A percentile compares a stretch with the other conserved stretches of the same genome.
phyloP scores from a whole-genome alignment of 2,113 vertebrate species.

The Sceloporus undulatus region DNA sequence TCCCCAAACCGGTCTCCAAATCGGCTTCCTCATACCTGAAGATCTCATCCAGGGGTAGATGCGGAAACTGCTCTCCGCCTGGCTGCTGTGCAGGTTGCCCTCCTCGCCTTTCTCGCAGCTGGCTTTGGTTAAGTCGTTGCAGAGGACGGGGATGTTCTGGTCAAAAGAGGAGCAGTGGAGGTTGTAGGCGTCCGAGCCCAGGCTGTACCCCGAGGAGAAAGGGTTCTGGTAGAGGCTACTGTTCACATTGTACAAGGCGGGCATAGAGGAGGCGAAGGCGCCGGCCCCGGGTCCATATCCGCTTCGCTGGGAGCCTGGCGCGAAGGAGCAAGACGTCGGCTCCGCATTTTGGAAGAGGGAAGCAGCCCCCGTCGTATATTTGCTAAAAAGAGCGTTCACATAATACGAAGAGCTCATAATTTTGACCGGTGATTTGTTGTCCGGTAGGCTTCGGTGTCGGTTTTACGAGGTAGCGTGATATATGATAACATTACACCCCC shows the following conservation, averaged over 20 bases:
- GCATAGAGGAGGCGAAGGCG: conserved; percentile 84
- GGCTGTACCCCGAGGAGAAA: conserved; percentile 85
- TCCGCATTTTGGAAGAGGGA: conserved; percentile 90
- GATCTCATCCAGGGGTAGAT: conserved; percentile 94
- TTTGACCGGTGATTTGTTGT: conserved; percentile 96
- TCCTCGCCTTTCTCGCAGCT: conserved; percentile 88
- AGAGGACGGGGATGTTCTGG: conserved; percentile 89
- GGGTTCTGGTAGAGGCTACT: conserved; percentile 85
- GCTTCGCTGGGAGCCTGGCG: conserved; percentile 86
- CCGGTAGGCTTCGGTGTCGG: conserved; percentile 94
- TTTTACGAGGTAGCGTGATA: conserved; percentile 99
- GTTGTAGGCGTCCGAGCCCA: conserved; percentile 86
- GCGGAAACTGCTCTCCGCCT: conserved; percentile 88
- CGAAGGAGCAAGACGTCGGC: conserved; percentile 87
- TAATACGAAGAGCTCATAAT: conserved; percentile 98
- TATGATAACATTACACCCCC: conserved; percentile 96
- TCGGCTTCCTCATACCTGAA: conserved; percentile 86
- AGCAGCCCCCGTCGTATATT: conserved; percentile 89
- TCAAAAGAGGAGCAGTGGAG: conserved; percentile 88
- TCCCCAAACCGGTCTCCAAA: conserved; percentile 79
- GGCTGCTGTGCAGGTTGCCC: conserved; percentile 83
- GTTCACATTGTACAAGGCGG: conserved; percentile 91
- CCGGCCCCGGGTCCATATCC: conserved; percentile 84
- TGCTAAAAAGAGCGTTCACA: conserved; percentile 95
- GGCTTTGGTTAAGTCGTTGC: conserved; percentile 86